These are phyloP conservation scores for Nylanderia fulva DNA, from an alignment of 1,140 invertebrate genomes.

Conservation along the genomic window DNA sequence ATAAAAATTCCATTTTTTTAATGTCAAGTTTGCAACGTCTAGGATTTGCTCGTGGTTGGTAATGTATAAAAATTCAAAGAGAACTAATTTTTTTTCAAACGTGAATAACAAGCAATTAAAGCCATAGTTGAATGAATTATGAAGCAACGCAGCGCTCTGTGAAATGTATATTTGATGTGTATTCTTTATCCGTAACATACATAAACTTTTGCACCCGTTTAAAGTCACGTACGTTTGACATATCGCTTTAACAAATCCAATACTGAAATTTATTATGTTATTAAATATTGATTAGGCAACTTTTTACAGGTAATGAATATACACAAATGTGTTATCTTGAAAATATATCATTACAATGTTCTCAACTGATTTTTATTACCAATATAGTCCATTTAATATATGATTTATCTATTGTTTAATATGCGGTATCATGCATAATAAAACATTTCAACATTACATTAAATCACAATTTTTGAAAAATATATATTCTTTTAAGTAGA, in stretches of 20 bases:
- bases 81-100: not conserved
- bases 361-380: constrained; percentile 17
- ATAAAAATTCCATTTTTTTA: too few relatives aligned
- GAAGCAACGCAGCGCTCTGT: not conserved
- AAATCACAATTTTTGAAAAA: not conserved
- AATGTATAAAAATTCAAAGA: too few relatives aligned
- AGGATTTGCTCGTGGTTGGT: too few relatives aligned
- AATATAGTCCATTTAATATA: not conserved
- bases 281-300: constrained; percentile 24
- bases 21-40: too few relatives aligned
- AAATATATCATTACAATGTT: not conserved
- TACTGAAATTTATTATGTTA: constrained; percentile 22
- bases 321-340: not conserved
- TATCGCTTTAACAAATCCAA: constrained; percentile 24
- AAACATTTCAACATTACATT: not conserved
- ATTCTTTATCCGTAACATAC: constrained; percentile 27
- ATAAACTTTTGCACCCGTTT: constrained; percentile 11
- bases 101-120: constrained; percentile 10
- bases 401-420: not conserved
- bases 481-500: not conserved
- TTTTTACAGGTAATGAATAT: constrained; percentile 23
- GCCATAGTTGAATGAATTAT: constrained; percentile 13
- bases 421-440: not conserved
- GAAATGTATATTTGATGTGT: constrained; percentile 10
- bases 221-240: constrained; percentile 26